phyloP scores from a whole-genome alignment of 2,113 vertebrate species.

The Lonchura striata region DNA sequence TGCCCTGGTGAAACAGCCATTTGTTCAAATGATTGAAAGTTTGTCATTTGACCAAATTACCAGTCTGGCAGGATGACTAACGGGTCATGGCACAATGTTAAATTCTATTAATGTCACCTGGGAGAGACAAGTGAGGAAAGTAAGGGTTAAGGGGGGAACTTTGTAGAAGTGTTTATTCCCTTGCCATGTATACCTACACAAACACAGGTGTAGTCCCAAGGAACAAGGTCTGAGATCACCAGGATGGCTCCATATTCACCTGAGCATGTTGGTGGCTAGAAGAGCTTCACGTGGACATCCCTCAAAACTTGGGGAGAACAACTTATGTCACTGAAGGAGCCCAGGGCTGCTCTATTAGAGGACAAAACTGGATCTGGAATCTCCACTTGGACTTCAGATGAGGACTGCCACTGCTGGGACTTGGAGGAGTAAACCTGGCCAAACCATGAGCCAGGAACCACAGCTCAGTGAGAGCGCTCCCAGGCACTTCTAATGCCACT shows the following conservation, averaged over 20 bases:
- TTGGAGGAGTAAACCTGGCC: not conserved
- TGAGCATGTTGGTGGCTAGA: not conserved
- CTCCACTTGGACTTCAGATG: not conserved
- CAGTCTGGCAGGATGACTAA: conserved; percentile 61
- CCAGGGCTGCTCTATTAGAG: not conserved
- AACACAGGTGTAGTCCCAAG: not conserved
- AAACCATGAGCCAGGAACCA: not conserved
- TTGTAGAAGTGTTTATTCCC: not conserved
- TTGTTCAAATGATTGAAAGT: conserved; percentile 68
- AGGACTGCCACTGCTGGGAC: not conserved
- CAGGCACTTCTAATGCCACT: too few species aligned
- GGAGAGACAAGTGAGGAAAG: conserved; percentile 33
- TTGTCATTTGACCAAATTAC: conserved; percentile 69
- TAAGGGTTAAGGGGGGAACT: conserved; percentile 45
- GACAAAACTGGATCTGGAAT: not conserved
- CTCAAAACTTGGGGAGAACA: not conserved
- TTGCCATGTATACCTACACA: not conserved
- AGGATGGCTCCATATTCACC: not conserved
- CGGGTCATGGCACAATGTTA: conserved; percentile 39
- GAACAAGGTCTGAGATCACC: not conserved
- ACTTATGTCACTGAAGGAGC: not conserved
- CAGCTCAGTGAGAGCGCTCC: accelerated
- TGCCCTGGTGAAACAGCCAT: conserved; percentile 30
- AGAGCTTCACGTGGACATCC: not conserved
- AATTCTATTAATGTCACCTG: conserved; percentile 42